Percentiles rank a stretch among this genome's conserved stretches.
phyloP scores from a whole-genome alignment of 2,797 vertebrate genomes.

The Gymnoscopelus braueri region DNA sequence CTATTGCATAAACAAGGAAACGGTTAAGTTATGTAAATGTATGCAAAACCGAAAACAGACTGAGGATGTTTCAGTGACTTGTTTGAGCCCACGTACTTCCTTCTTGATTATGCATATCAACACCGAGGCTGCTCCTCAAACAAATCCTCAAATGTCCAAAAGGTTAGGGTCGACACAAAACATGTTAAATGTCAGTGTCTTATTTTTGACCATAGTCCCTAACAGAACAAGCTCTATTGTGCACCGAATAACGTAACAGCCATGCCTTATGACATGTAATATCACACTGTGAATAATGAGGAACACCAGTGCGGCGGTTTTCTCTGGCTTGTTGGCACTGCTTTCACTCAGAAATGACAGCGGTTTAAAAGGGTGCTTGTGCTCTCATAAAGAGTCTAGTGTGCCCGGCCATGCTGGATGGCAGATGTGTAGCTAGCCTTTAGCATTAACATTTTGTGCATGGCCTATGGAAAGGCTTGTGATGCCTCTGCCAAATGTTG shows the following conservation, averaged over 20 bases:
- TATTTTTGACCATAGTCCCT: slow-evolving; percentile 42
- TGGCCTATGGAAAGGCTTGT: slow-evolving; percentile 53
- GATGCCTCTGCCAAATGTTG: slow-evolving; percentile 62
- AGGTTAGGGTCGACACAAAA: slow-evolving; percentile 47
- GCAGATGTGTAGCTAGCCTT: slow-evolving; percentile 76
- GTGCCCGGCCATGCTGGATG: slow-evolving; percentile 63
- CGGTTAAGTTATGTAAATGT: slow-evolving; percentile 72
- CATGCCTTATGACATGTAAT: slow-evolving; percentile 67
- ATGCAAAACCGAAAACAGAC: slow-evolving; percentile 66
- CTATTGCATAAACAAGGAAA: slow-evolving; percentile 55
- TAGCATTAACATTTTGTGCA: slow-evolving; percentile 72
- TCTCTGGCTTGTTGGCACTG: slow-evolving; percentile 47
- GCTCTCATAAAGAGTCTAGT: slow-evolving; percentile 71
- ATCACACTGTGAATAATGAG: slow-evolving; percentile 70
- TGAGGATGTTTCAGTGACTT: slow-evolving; percentile 54
- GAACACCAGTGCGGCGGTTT: slow-evolving; percentile 64
- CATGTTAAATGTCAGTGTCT: slow-evolving; percentile 68
- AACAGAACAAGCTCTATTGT: slow-evolving; percentile 60
- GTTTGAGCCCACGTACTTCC: slow-evolving; percentile 64
- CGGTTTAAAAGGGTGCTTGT: slow-evolving; percentile 74
- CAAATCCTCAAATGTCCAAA: slow-evolving; percentile 52
- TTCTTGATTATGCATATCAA: slow-evolving; percentile 61
- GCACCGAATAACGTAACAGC: slow-evolving; percentile 46
- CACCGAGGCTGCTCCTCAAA: slow-evolving; percentile 52
- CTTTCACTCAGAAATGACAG: slow-evolving; percentile 54